These are phyloP conservation scores for Ciona savignyi DNA, from an alignment of 23 tunicate genomes.

Conservation along the genomic window DNA sequence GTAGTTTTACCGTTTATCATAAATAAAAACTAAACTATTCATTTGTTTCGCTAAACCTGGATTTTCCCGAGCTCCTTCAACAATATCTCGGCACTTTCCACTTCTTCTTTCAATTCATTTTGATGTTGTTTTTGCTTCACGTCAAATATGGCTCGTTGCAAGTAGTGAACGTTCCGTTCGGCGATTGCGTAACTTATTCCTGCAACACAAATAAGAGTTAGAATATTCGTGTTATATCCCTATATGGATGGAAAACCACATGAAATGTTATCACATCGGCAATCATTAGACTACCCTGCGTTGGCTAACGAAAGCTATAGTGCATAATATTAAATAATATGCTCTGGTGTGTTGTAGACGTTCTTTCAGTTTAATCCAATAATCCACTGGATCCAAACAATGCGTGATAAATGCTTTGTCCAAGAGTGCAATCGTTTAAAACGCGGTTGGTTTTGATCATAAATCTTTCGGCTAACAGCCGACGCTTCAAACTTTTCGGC, in stretches of 20 bases:
- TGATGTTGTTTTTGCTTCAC: conserved; percentile 36
- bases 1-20: no score
- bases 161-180: conserved; percentile 28
- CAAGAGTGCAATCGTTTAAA: not conserved
- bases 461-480: no score
- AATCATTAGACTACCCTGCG: not conserved
- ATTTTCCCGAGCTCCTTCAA: conserved; percentile 49
- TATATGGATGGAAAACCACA: no score
- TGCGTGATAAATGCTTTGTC: not conserved
- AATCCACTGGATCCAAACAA: not conserved
- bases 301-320: no score
- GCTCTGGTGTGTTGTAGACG: no score
- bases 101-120: conserved; percentile 32
- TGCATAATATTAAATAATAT: no score
- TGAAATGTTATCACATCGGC: not conserved
- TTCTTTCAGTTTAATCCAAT: no score
- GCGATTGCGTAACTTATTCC: conserved; percentile 23
- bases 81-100: conserved; percentile 45
- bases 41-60: no score
- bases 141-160: conserved; percentile 47
- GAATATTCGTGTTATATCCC: not conserved
- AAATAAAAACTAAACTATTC: no score
- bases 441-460: no score
- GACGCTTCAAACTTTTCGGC: no score
- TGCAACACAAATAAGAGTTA: not conserved